Base-by-base conservation (phyloP, 2,888 invertebrate species). In the Muschampia plurimacula region DNA sequence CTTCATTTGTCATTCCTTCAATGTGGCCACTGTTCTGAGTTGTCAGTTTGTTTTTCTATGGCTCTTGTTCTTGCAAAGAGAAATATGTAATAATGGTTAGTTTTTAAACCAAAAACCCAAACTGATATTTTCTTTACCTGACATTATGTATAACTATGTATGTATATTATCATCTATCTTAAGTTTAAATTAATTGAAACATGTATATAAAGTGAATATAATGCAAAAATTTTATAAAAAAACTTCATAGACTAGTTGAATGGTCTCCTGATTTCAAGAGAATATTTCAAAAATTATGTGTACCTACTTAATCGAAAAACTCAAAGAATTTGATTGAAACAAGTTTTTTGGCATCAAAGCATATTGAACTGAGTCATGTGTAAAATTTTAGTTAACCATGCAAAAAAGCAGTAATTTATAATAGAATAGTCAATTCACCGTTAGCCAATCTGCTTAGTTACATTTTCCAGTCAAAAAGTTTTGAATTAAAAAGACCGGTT, bases 401-500 rank as follows among this genome's bases (percentile, higher is more conserved):
- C 67, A 65, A 67, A 67, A 72, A 72, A 52, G 55, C n/a, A 39
- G 55, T 73, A 64, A 74, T 76, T 71, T 68, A 75, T 72, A 76
- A 79, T 75, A 71, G 74, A 75, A 52, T 60, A 49, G 57, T 68
- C 69, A 66, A 60, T 49, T 60, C 57, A 79, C 80, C 79, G 80
- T 80, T 80, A 79, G 65, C 67, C 78, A 78, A 78, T 78, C 77
- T 77, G 77, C 73, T 78, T 74, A 75, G 75, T 57, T 62, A 73
- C 72, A 74, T 77, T 78, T 78, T 78, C 75, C 75, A 74, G 75
- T 74, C 76, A 75, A 77, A 77, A 77, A 69, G 75, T 71, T 69
- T 69, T 57, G 62, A 73, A 68, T 73, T 73, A 82, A 86, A 77
- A 80, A 80, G 78, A 83, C 86, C 81, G 81, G 82, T 79, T 78